phyloP scores from a whole-genome alignment of 1,140 invertebrate species.

The Drosophila pseudoobscura region DNA sequence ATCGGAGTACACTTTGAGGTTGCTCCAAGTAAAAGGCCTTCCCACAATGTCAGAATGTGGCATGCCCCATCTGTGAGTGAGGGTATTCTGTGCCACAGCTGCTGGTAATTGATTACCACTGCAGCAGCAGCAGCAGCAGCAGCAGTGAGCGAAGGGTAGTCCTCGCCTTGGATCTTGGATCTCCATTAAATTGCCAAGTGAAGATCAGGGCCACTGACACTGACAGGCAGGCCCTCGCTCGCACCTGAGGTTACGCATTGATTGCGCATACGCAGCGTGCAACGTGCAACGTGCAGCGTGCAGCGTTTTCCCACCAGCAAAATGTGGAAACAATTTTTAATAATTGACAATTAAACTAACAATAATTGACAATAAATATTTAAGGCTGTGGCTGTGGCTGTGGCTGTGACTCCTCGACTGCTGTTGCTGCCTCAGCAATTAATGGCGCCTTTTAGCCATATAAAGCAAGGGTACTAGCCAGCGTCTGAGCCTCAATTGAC shows the following conservation, averaged over 20 bases:
- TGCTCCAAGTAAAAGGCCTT: conserved; percentile 7
- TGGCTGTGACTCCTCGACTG: conserved; percentile 24
- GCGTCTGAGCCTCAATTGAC: background rate
- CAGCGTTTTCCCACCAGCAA: conserved; percentile 9
- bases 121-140: background rate
- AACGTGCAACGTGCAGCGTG: background rate
- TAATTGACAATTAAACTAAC: conserved; percentile 79
- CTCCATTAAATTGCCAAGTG: conserved; percentile 51
- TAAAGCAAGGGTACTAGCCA: conserved; percentile 47
- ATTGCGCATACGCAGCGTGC: conserved; percentile 69
- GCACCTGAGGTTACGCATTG: conserved; percentile 55
- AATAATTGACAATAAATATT: conserved; percentile 82
- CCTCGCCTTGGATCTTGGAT: conserved; percentile 9
- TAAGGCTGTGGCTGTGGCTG: conserved; percentile 53
- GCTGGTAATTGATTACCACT: conserved; percentile 37
- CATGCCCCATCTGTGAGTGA: background rate
- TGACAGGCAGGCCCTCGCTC: conserved; percentile 24
- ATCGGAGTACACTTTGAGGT: conserved; percentile 6
- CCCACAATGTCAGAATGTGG: background rate
- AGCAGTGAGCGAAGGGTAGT: conserved; percentile 3
- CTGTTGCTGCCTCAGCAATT: conserved; percentile 41
- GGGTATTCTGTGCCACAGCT: conserved; percentile 19
- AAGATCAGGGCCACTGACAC: conserved; percentile 14
- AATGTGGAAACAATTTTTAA: conserved; percentile 55
- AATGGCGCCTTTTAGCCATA: conserved; percentile 79